Evolutionary conservation across 2,888 invertebrate genomes (phyloP).

Genomic region (Idaea biselata): DNA sequence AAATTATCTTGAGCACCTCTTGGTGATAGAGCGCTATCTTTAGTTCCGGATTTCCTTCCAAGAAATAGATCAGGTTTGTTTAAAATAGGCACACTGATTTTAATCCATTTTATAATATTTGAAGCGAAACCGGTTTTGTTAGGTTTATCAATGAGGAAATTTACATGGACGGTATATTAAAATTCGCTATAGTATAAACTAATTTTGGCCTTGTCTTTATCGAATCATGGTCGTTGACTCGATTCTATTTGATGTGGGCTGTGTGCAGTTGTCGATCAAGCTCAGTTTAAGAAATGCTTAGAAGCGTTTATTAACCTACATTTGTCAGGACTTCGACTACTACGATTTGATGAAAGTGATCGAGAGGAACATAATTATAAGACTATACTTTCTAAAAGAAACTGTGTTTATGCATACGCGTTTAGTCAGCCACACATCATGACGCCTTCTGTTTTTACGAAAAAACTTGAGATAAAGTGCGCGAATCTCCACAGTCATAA

Average conservation of each 20-base stretch:
- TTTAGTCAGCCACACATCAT: neutral
- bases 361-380: neutral
- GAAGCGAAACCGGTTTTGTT: neutral
- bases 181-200: neutral
- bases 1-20: conserved; percentile 14
- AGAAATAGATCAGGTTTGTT: neutral
- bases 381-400: neutral
- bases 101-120: neutral
- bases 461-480: neutral
- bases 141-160: neutral
- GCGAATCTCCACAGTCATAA: neutral
- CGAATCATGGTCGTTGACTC: neutral
- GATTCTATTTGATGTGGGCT: neutral
- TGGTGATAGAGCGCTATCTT: conserved; percentile 6
- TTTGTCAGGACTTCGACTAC: neutral
- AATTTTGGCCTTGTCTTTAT: neutral
- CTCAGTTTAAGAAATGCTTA: neutral
- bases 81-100: neutral
- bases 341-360: neutral
- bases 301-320: neutral
- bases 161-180: neutral
- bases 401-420: neutral
- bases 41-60: neutral
- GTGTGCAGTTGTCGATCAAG: neutral
- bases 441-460: neutral